These are phyloP conservation scores for Rhinoderma darwinii DNA, from an alignment of 2,113 vertebrate genomes.

Conservation along the genomic window DNA sequence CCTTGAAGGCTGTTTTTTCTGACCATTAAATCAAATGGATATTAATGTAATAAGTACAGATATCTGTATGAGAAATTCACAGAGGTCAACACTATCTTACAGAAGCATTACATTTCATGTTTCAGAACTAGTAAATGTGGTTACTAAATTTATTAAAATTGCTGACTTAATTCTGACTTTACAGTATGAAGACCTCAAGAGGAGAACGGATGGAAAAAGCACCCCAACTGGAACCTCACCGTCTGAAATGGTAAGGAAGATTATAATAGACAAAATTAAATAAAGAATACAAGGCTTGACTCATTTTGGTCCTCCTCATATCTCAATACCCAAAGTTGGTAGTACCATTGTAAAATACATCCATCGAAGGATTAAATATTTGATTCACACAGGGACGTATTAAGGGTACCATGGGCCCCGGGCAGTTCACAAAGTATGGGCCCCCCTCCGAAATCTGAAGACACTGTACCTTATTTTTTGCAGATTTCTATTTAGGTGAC, in stretches of 20 bases:
- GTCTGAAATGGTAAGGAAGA: slow-evolving; percentile 35
- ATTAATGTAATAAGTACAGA: not conserved
- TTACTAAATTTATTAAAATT: not conserved
- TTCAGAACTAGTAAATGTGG: not conserved
- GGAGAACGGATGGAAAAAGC: slow-evolving; percentile 28
- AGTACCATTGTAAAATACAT: not conserved
- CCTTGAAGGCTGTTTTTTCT: too few relatives aligned
- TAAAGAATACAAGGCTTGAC: too few relatives aligned
- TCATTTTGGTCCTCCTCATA: not conserved
- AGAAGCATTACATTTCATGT: not conserved
- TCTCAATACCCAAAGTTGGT: not conserved
- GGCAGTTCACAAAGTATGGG: too few relatives aligned
- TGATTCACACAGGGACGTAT: too few relatives aligned
- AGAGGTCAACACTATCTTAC: not conserved
- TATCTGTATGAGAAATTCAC: not conserved
- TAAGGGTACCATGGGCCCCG: too few relatives aligned
- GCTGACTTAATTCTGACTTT: not conserved
- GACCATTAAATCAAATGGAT: too few relatives aligned
- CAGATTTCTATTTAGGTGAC: too few relatives aligned
- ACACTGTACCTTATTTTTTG: too few relatives aligned
- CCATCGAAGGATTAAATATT: not conserved
- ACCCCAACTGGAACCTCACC: not conserved
- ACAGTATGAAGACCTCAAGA: slow-evolving; percentile 17
- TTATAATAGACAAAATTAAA: not conserved
- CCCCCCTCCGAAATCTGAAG: too few relatives aligned